Conservation (phyloP, 2,113 vertebrate species). For the Ptilonorhynchus violaceus region DNA sequence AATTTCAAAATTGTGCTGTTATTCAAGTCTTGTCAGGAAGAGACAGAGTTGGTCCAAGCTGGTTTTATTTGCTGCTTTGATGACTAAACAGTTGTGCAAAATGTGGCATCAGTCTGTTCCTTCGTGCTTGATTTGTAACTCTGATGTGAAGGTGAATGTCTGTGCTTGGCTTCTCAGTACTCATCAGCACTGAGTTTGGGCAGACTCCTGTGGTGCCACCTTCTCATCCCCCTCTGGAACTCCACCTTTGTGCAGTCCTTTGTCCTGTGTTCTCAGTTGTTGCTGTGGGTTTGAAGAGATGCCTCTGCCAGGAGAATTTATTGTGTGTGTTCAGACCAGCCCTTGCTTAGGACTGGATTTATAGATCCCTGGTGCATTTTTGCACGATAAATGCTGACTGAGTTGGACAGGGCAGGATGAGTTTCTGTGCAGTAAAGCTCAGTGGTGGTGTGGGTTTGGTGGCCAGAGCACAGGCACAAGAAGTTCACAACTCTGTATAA, state of each 20-base stretch:
- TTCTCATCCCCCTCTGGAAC: neutral
- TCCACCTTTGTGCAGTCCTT: neutral
- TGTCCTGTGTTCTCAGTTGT: neutral
- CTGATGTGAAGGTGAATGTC: neutral
- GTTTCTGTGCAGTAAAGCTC: neutral
- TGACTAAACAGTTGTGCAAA: neutral
- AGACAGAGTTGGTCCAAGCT: neutral
- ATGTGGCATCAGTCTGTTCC: neutral
- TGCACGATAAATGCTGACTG: neutral
- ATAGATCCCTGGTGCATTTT: neutral
- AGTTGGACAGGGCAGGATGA: neutral
- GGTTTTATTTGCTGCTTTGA: neutral
- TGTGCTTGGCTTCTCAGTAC: neutral
- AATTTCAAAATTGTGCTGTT: neutral
- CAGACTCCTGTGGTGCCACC: neutral
- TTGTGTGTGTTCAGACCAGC: neutral
- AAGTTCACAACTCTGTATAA: neutral
- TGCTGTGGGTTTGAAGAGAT: neutral
- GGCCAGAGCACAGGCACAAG: neutral
- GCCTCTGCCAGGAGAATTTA: neutral
- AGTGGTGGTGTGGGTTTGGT: neutral
- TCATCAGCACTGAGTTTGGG: neutral
- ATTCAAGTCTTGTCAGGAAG: neutral
- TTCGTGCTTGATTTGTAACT: neutral
- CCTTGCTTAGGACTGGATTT: neutral